Evolutionary conservation across 2,797 vertebrate species (phyloP).

Genomic region (Corythornis leucogaster): DNA sequence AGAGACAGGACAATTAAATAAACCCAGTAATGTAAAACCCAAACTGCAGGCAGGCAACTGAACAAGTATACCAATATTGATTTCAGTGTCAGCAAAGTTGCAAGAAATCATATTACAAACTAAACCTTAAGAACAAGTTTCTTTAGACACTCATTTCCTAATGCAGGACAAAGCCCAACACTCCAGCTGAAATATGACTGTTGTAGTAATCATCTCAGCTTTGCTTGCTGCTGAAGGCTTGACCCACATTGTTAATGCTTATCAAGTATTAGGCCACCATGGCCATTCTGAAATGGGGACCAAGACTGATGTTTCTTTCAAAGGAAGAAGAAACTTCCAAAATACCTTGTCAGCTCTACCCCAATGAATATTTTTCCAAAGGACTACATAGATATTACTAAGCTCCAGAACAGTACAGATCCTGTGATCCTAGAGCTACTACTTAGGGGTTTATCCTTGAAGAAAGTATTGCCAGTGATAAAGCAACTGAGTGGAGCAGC

Average conservation of each 20-base stretch:
- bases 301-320: not conserved
- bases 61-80: not conserved
- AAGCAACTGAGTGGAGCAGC: not conserved
- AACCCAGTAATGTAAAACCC: not conserved
- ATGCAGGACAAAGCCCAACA: not conserved
- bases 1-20: not conserved
- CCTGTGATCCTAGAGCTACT: not conserved
- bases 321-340: not conserved
- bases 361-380: not conserved
- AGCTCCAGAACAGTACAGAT: not conserved
- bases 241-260: not conserved
- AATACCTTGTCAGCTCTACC: not conserved
- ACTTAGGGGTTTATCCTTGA: not conserved
- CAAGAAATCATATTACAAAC: not conserved
- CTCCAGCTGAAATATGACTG: not conserved
- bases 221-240: not conserved
- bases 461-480: not conserved
- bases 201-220: not conserved
- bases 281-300: not conserved
- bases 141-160: not conserved
- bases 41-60: not conserved
- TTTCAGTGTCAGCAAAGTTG: not conserved
- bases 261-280: not conserved
- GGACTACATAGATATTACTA: not conserved
- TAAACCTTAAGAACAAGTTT: not conserved